Conservation (phyloP, 2,888 invertebrate genomes). For the Congeria kusceri region DNA sequence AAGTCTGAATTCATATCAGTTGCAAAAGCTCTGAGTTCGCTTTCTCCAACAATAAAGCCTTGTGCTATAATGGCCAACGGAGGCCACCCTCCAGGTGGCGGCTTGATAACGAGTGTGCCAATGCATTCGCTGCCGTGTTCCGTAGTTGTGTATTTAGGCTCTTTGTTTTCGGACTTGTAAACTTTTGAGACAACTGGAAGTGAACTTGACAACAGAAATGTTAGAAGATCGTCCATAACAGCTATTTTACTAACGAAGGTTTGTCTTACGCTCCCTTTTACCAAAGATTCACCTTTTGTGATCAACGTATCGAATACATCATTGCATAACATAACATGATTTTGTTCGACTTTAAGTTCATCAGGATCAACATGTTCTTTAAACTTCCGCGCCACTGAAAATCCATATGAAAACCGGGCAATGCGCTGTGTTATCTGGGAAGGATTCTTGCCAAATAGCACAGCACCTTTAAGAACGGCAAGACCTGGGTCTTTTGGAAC, state of each 20-base stretch:
- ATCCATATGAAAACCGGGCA: constrained; percentile 24
- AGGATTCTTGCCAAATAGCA: constrained; percentile 5
- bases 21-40: not conserved
- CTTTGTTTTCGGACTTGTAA: not conserved
- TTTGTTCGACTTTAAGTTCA: constrained; percentile 2
- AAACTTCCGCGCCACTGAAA: constrained; percentile 8
- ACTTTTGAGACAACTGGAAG: not conserved
- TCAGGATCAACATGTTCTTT: not conserved
- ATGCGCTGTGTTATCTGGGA: constrained; percentile 15
- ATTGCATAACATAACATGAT: not conserved
- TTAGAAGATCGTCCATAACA: not conserved
- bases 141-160: constrained; percentile 2
- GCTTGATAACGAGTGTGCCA: not conserved
- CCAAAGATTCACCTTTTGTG: constrained; percentile 12
- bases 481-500: constrained; percentile 15
- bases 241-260: not conserved
- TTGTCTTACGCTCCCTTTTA: not conserved
- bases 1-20: not conserved
- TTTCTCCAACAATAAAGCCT: not conserved
- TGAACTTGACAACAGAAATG: no score
- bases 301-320: constrained; percentile 1
- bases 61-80: not conserved
- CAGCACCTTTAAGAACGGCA: constrained; percentile 25
- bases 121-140: not conserved
- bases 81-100: not conserved